phyloP scores from a whole-genome alignment of 1,140 invertebrate species.

The Andrena cerasifolii region DNA sequence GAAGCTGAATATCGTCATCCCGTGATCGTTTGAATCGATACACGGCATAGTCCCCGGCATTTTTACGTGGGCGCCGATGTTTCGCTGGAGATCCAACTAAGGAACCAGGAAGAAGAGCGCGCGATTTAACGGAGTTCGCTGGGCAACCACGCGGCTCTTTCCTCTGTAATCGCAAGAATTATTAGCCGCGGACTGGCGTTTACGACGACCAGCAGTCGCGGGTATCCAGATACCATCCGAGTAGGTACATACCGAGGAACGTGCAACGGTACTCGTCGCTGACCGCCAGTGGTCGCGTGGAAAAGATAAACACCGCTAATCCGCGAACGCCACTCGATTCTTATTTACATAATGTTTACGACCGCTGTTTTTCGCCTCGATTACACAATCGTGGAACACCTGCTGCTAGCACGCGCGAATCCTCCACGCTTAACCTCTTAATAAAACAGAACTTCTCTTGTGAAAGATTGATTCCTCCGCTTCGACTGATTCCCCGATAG shows the following conservation, averaged over 20 bases:
- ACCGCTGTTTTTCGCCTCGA: conserved; percentile 19
- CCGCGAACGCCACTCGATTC: conserved; percentile 57
- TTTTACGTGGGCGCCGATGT: not conserved
- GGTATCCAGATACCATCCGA: not conserved
- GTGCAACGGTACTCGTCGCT: conserved; percentile 73
- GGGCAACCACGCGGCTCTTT: conserved; percentile 31
- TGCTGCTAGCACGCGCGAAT: not conserved
- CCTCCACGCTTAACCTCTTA: too few species aligned
- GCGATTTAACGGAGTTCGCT: conserved; percentile 46
- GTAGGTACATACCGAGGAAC: conserved; percentile 42
- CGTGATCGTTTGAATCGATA: too few species aligned
- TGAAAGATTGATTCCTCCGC: too few species aligned
- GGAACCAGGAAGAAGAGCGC: conserved; percentile 4
- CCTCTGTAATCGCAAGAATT: conserved; percentile 48
- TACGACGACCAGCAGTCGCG: conserved; percentile 17
- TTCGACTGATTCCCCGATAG: too few species aligned
- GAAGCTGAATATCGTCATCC: too few species aligned
- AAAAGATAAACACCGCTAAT: conserved; percentile 73
- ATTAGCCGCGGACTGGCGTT: conserved; percentile 40
- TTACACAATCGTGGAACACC: not conserved
- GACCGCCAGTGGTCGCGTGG: conserved; percentile 76
- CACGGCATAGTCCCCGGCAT: too few species aligned
- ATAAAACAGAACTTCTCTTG: too few species aligned
- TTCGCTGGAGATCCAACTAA: conserved; percentile 4
- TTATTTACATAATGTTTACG: conserved; percentile 68